Base-by-base conservation (phyloP, 2,113 vertebrate genomes). In the Passer domesticus region DNA sequence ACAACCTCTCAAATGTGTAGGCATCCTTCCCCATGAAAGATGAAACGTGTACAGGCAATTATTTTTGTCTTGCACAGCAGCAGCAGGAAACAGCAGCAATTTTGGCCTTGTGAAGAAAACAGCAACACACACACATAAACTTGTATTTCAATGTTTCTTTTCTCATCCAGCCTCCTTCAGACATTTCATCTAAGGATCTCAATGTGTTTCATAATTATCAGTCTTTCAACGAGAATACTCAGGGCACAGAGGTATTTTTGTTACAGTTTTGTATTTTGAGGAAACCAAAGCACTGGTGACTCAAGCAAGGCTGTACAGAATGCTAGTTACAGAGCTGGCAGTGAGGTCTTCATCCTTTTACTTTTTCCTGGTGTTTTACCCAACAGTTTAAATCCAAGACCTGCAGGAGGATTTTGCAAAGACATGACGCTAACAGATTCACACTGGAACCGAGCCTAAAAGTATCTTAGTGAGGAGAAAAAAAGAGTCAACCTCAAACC, bases 401-500 rank as follows among this genome's bases (percentile, higher is more conserved):
- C 58, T 80, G 60, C 56, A 87, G 69, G 10, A 75, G 28, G 28
- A 81, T 75, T 96, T 93, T 87, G 83, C 39, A 72, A 96, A 93
- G 64, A 60, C 49, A 41, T 30, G 37, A 70, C 2, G 3, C 62
- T 83, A 63, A 83, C 28, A 79, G 83, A 62, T 30, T 49, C 43
- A 72, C 31, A 4, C 2, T 88, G 89, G 83, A 92, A 88, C 7
- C 30, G 64, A 70, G 90, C 91, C 92, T 79, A 76, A 74, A 92
- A 94, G 76, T 56, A 89, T 67, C 81, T 87, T 78, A 78, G 46
- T 27, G 35, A 39, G 25, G 72, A 88, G 75, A 39, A 87, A 92
- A 93, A 86, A 86, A 92, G 67, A 78, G 33, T 41, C 73, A 89
- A 77, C 91, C 73, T 86, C 64, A 90, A 92, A 75, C 55, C 79